Conservation (phyloP, 2,797 vertebrate genomes). For the Chelmon rostratus region DNA sequence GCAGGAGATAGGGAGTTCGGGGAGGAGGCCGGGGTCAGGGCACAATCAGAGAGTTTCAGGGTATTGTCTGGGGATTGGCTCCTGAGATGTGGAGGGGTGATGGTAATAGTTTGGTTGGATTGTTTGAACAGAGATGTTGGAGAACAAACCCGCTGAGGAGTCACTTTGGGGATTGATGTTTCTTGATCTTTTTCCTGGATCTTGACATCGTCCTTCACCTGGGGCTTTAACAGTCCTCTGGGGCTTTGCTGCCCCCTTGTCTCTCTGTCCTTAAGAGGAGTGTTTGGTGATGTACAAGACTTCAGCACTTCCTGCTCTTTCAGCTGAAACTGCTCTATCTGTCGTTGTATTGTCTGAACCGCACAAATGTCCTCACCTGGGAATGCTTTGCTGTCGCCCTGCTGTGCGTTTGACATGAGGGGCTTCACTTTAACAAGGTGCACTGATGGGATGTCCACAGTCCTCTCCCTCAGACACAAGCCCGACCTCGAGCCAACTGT, state of each 20-base stretch:
- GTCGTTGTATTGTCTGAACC: constrained; percentile 80
- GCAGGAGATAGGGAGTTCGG: constrained; percentile 65
- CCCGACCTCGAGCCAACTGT: constrained; percentile 76
- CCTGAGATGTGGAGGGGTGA: constrained; percentile 53
- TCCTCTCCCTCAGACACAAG: constrained; percentile 77
- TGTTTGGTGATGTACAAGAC: constrained; percentile 44
- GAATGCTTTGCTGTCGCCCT: constrained; percentile 55
- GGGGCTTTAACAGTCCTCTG: constrained; percentile 53
- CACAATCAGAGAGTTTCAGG: constrained; percentile 49
- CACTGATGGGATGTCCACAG: constrained; percentile 69
- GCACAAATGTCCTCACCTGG: constrained; percentile 70
- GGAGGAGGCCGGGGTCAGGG: constrained; percentile 71
- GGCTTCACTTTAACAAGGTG: constrained; percentile 77
- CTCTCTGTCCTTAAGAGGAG: constrained; percentile 51
- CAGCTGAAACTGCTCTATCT: constrained; percentile 84
- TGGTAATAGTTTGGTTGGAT: constrained; percentile 56
- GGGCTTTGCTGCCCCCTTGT: constrained; percentile 52
- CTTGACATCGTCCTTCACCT: constrained; percentile 51
- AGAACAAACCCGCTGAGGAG: constrained; percentile 36
- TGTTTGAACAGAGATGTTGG: constrained; percentile 61
- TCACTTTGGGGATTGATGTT: constrained; percentile 41
- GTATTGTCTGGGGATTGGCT: constrained; percentile 70
- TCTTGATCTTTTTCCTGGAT: constrained; percentile 47
- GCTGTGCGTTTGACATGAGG: constrained; percentile 61
- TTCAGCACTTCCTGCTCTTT: constrained; percentile 78